Evolutionary conservation across 2,888 invertebrate species (phyloP), one percentile per base, ranked within the genome.

Genomic region (Ctenicera cuprea): DNA sequence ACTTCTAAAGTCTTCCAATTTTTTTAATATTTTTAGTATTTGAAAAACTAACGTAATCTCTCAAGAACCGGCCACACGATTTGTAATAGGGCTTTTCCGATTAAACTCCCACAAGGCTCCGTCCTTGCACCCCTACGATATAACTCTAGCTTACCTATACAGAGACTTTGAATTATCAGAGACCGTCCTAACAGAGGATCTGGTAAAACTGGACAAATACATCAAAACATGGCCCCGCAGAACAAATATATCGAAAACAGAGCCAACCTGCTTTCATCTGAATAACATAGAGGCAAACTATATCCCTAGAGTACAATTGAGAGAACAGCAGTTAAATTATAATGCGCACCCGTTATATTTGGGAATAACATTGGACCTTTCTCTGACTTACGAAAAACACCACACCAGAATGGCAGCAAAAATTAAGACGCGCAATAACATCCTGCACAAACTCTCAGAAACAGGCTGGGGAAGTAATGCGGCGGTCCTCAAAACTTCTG

Each of bases 281-380:
- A 45, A 45, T 45, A 45, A 45, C n/a, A 45, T 12, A 45, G 7
- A 45, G 45, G 45, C 45, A 45, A 16, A 45, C 16, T 45, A 45
- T 8, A 45, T 16, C 16, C 41, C 11, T 8, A 11, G 41, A 41
- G 41, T 41, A 41, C 41, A 41, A 11, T 11, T 41, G 2, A 41
- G 16, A 45, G 45, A 16, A 45, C 45, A 45, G 45, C 8, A 14
- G 45, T 14, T 45, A 16, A 14, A 45, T 26, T 45, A 16, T 45
- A 45, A 45, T 45, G 45, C 45, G 16, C 8, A 45, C 45, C 14
- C 18, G 45, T 3, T 8, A 45, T 45, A 45, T 45, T 45, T 45
- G 16, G 45, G 45, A 16, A 16, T 7, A 45, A 45, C 45, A 45
- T 14, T 16, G 14, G 16, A 45, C 45, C 26, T 2, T 8, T n/a